Evolutionary conservation across 1,140 invertebrate species (phyloP).

Genomic region (Sycophila sp.): DNA sequence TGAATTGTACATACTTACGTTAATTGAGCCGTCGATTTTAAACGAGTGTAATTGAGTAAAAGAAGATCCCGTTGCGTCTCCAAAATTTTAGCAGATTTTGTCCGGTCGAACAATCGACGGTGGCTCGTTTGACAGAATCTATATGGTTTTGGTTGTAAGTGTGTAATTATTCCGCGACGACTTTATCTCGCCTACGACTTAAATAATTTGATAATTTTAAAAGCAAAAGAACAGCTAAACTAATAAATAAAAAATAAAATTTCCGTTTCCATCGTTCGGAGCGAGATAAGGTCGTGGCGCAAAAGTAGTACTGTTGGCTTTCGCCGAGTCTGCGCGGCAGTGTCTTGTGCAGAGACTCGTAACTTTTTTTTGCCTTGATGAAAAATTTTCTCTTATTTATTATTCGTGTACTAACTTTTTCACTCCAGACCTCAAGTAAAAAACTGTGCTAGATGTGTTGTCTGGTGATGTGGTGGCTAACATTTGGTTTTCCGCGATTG

Average conservation of each 20-base stretch:
- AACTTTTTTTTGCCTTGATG: conserved; percentile 27
- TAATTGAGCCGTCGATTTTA: conserved; percentile 9
- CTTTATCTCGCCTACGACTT: conserved; percentile 4
- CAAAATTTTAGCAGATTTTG: no score
- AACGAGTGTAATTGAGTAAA: no score
- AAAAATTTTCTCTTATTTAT: conserved; percentile 27
- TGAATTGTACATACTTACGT: conserved; percentile 30
- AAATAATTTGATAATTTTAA: not conserved
- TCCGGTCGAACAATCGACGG: conserved; percentile 9
- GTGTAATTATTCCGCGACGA: conserved; percentile 3
- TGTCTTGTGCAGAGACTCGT: conserved; percentile 35
- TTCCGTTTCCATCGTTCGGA: not conserved
- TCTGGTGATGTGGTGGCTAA: conserved; percentile 60
- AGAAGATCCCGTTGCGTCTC: no score
- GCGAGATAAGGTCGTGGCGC: not conserved
- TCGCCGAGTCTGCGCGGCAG: conserved; percentile 38
- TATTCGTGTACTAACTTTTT: conserved; percentile 54
- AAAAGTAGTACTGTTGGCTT: conserved; percentile 38
- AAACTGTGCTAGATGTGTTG: conserved; percentile 54
- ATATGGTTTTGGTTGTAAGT: conserved; percentile 23
- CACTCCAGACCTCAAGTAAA: conserved; percentile 45
- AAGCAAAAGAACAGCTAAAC: not conserved
- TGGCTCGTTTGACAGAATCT: conserved; percentile 24
- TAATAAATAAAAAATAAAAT: not conserved
- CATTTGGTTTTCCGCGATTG: conserved; percentile 47